Evolutionary conservation across 2,797 vertebrate genomes (phyloP), one percentile per base, ranked within the genome.

Genomic region (Echeneis naucrates): DNA sequence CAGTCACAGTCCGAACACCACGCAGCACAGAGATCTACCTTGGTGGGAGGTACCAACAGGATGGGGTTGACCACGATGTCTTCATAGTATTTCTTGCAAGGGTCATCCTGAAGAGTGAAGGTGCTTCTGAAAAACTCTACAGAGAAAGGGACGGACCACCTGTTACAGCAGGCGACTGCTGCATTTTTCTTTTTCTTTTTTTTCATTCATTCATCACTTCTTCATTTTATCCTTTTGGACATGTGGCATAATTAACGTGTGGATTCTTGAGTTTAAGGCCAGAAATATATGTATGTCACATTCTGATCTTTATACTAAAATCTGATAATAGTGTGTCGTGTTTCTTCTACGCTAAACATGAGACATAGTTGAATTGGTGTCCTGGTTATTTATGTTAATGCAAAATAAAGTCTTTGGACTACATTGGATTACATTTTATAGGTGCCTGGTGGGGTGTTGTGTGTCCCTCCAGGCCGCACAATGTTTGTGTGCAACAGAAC

Each of bases 91-190:
- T 42, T 87, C 71, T 92, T 91, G 87, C 95, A 95, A 1, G 94
- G 93, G 51, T 95, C 94, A 66, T 93, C 94, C 66, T 94, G 93
- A 67, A 95, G 90, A 56, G 93, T 95, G 87, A 55, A 92, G 0
- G 93, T 94, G 53, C 84, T 91, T 84, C 95, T 90, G 76, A 67
- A 91, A 91, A 88, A 93, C 78, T 95, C 95, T 95, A 65, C 9
- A 67, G 19, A 8, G 79, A 92, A 62, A 57, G 0, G 48, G 24
- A 3, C 11, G 24, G 4, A 19, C 40, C 4, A 17, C 45, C 21
- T 51, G 35, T 23, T 50, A 56, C 47, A 68, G 50, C 14, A 54
- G 11, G 14, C 9, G 40, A 21, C 38, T 53, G 10, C 17, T 26
- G 17, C 6, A 50, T 13, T 13, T 17, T 27, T 16, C 14, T 52